A percentile compares a stretch with the other conserved stretches of the same genome.
phyloP scores from a whole-genome alignment of 2,888 invertebrate genomes.

The Eristalis arbustorum region DNA sequence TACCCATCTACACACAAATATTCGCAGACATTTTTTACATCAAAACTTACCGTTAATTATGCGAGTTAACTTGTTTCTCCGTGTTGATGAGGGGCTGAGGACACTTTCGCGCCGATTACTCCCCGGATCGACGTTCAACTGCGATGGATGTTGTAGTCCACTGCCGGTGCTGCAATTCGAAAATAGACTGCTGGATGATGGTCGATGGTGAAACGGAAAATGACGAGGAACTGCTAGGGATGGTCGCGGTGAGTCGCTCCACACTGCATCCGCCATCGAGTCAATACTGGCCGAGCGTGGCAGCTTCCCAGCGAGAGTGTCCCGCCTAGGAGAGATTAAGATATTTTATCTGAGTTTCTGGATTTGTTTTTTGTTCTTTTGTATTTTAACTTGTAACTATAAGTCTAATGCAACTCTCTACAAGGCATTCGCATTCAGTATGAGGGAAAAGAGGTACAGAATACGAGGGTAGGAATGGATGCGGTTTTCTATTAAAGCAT shows the following conservation, averaged over 20 bases:
- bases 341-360: slow-evolving; percentile 32
- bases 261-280: slow-evolving; percentile 87
- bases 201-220: slow-evolving; percentile 78
- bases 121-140: slow-evolving; percentile 78
- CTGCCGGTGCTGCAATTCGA: slow-evolving; percentile 76
- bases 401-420: slow-evolving; percentile 24
- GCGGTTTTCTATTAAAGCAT: background rate
- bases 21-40: background rate
- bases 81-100: slow-evolving; percentile 88
- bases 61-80: slow-evolving; percentile 88
- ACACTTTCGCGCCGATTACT: slow-evolving; percentile 82
- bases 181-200: slow-evolving; percentile 78
- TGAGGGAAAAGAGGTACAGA: background rate
- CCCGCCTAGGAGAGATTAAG: slow-evolving; percentile 58
- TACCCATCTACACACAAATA: background rate
- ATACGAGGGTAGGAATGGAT: background rate
- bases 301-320: slow-evolving; percentile 74
- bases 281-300: slow-evolving; percentile 91
- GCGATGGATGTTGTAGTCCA: slow-evolving; percentile 78
- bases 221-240: slow-evolving; percentile 77
- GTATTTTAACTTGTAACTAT: background rate
- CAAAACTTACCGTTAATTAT: slow-evolving; percentile 86
- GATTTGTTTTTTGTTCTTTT: slow-evolving; percentile 13
- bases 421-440: background rate
- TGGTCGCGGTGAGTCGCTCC: slow-evolving; percentile 81